Percentiles rank a stretch among this genome's conserved stretches.
Conservation (phyloP, 2,113 vertebrate species). For the Rostratula benghalensis region DNA sequence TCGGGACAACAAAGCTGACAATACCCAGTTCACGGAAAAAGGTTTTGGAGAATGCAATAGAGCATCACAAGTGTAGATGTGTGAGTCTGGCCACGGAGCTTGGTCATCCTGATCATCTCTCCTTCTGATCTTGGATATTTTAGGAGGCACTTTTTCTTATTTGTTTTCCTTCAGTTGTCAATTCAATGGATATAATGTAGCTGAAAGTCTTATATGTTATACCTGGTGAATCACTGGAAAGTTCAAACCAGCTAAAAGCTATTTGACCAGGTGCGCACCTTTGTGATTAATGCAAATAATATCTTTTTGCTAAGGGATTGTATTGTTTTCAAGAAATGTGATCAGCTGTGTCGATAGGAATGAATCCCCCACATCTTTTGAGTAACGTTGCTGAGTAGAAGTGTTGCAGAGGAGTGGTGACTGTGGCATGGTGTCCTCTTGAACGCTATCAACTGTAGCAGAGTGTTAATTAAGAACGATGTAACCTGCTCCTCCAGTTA, state of each 20-base stretch:
- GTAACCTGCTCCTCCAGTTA: constrained; percentile 70
- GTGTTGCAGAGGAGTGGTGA: constrained; percentile 60
- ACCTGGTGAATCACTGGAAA: background rate
- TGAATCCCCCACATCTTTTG: constrained; percentile 1
- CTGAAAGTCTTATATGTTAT: background rate
- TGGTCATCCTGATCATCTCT: rapidly evolving
- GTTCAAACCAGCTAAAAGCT: background rate
- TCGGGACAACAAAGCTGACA: background rate
- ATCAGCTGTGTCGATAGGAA: background rate
- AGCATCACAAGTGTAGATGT: rapidly evolving
- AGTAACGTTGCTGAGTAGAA: background rate
- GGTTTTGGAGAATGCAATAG: background rate
- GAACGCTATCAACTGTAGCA: constrained; percentile 74
- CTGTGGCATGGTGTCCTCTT: constrained; percentile 60
- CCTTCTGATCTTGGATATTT: background rate
- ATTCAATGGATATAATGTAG: background rate
- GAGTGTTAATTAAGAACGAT: constrained; percentile 77
- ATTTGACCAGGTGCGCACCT: background rate
- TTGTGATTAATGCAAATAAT: background rate
- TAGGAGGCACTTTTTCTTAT: background rate
- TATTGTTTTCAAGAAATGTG: background rate
- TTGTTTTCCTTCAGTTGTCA: background rate
- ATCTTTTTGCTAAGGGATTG: background rate
- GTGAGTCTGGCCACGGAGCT: background rate
- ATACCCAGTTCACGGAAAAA: background rate